Evolutionary conservation across 2,797 vertebrate genomes (phyloP), one percentile per base, ranked within the genome.

Genomic region (Gymnodraco acuticeps): DNA sequence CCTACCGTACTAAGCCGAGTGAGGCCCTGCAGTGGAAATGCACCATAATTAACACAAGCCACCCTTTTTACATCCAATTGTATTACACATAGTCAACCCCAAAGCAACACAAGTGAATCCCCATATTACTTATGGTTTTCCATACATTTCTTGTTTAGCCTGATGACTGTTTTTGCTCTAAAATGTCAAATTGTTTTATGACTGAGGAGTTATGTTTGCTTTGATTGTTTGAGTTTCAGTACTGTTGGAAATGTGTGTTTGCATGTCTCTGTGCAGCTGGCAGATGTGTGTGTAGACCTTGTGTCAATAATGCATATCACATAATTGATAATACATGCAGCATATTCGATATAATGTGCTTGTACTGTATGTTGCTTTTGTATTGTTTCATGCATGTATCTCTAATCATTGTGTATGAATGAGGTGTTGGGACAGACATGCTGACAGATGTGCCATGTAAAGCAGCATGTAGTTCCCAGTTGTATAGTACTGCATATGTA

Each of bases 301-400:
- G 17, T 56, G 33, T 63, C 27, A 56, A 58, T 38, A 54, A 55
- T 42, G 9, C 33, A 43, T 31, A 27, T 65, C 19, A 31, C 52
- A n/a, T 64, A 33, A 60, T 42, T 78, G 31, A 60, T 52, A 33
- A 47, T 53, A 74, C 1, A 3, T 42, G 52, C 46, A 41, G 43
- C 38, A 52, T n/a, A 43, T 63, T 50, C 54, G 7, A 20, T 64
- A n/a, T 62, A 33, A 73, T 54, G 2, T 48, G 17, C 14, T 41
- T 48, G 7, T 16, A 56, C 11, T 6, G 5, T 46, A 19, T 31
- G 48, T 76, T 64, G 27, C 27, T 38, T 41, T 60, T 19, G 3
- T 12, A 51, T 51, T 70, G 17, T 59, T 58, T 3, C 12, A 27
- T 48, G 54, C n/a, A 43, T 11, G 16, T 10, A 16, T n/a, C 11